Percentiles rank a stretch among this genome's conserved stretches.
Evolutionary conservation across 2,113 vertebrate genomes (phyloP).

Genomic region (Rhinogobius similis): DNA sequence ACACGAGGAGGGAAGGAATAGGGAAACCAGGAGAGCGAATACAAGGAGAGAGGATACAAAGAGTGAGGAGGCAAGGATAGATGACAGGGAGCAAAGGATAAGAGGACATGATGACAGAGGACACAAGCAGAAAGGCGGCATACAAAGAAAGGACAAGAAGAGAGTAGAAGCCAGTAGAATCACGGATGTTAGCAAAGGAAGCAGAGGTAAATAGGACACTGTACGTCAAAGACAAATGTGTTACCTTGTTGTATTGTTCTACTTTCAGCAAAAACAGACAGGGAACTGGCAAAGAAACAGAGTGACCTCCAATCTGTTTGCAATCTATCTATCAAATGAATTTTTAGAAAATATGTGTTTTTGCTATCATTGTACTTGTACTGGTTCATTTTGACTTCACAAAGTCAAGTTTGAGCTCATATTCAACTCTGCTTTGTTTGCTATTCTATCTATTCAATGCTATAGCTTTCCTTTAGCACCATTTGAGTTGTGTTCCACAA

Average conservation of each 20-base stretch:
- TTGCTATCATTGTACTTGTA: neutral
- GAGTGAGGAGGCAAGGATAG: too few species aligned
- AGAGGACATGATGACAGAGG: too few species aligned
- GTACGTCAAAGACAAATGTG: constrained; percentile 14
- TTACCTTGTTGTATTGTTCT: neutral
- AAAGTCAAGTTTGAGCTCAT: neutral
- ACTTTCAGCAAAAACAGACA: constrained; percentile 18
- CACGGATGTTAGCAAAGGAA: neutral
- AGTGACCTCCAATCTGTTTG: neutral
- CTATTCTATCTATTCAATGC: too few species aligned
- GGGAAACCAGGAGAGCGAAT: too few species aligned
- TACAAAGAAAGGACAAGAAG: neutral
- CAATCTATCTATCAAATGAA: neutral
- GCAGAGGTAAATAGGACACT: neutral
- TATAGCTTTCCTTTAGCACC: too few species aligned
- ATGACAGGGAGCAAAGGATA: constrained; percentile 2
- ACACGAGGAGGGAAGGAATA: too few species aligned
- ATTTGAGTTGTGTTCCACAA: neutral
- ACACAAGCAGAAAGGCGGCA: neutral
- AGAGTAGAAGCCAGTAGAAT: neutral
- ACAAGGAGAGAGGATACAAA: too few species aligned
- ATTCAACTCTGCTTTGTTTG: neutral
- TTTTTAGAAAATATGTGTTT: neutral
- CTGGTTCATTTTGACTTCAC: neutral
- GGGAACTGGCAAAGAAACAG: neutral